Conservation (phyloP, 2,113 vertebrate species). For the Falcunculus frontatus region DNA sequence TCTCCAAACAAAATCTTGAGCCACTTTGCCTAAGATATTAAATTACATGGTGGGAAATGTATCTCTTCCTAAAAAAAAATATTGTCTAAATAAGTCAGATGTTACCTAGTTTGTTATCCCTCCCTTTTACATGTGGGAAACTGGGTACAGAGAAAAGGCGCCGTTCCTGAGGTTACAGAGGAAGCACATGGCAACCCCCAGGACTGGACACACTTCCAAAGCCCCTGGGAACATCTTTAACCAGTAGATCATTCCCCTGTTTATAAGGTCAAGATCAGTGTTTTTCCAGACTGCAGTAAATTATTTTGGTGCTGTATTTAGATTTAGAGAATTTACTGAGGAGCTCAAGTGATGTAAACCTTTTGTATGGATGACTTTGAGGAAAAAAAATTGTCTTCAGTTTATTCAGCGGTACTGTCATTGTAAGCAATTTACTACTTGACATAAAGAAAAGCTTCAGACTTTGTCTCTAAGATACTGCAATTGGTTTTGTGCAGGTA, state of each 20-base stretch:
- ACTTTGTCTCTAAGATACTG: neutral
- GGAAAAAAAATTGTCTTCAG: neutral
- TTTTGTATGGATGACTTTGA: neutral
- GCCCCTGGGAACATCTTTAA: neutral
- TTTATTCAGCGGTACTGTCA: neutral
- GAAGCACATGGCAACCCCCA: neutral
- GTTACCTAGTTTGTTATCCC: neutral
- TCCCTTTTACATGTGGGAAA: neutral
- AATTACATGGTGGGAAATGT: neutral
- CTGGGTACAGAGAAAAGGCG: accelerated
- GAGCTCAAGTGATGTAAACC: neutral
- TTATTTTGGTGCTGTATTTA: neutral
- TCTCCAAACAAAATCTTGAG: neutral
- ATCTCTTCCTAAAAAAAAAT: neutral
- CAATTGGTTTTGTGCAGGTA: neutral
- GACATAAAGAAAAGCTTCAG: neutral
- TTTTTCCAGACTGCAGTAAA: neutral
- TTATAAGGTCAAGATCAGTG: neutral
- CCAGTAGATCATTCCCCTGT: neutral
- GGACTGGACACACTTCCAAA: neutral
- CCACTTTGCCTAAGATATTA: neutral
- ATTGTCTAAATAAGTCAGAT: neutral
- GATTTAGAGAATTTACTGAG: neutral
- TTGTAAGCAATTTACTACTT: neutral
- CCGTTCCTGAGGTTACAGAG: neutral